Base-by-base conservation (phyloP, 2,888 invertebrate species). In the Calameuta pallipes region DNA sequence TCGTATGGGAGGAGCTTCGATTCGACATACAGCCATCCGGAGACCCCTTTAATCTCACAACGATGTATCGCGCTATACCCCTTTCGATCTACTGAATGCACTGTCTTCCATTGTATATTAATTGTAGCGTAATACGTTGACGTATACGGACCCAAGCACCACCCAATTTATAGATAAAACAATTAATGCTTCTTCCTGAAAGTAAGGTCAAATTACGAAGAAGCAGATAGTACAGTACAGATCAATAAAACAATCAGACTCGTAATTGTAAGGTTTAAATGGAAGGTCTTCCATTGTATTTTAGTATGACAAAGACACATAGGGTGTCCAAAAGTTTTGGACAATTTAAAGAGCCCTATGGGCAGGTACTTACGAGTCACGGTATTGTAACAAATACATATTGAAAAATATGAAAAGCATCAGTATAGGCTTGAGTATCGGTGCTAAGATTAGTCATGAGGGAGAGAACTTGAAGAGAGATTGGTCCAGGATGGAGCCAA, bases 401-500 rank as follows among this genome's bases (percentile, higher is more conserved):
- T 56, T 23, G 56, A 23, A 56, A 56, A 56, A 56, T 56, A 56
- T 56, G 23, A 23, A 56, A 23, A 56, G 23, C 56, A 23, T 56
- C 56, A 1, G 56, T 23, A 23, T 56, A 56, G 56, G 56, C 56
- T 56, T 23, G 23, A 56, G 71, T 9, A 33, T 71, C 33, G 71
- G 34, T 71, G 31, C 71, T 15, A 71, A 71, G 71, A 71, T 71
- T 71, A 71, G 71, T 71, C 31, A 41, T 68, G 69, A 73, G 35
- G 79, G 77, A 79, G 78, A 82, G 81, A 79, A 77, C 33, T 11
- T 69, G 76, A 11, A 76, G 76, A 79, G 76, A 79, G 82, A 85
- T 85, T 85, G 85, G 85, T 82, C 82, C 80, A 77, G 77, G 78
- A 84, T 80, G 83, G 80, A 78, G 73, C 85, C 85, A 85, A 85